Conservation (phyloP, 2,113 vertebrate genomes). For the Melanerpes aurifrons region DNA sequence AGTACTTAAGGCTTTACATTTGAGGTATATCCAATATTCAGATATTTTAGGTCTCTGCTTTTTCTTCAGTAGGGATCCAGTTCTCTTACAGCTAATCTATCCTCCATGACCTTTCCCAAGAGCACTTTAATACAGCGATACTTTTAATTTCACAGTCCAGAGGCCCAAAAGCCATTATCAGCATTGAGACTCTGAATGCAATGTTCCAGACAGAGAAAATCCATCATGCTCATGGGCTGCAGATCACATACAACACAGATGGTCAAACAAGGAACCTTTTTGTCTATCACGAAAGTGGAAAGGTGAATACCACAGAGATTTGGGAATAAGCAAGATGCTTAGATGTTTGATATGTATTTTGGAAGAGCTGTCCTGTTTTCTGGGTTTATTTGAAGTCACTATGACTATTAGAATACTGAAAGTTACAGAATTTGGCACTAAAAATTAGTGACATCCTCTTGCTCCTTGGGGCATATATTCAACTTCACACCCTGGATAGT, state of each 20-base stretch:
- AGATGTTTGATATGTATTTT: neutral
- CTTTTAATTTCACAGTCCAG: constrained; percentile 77
- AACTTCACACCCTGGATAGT: neutral
- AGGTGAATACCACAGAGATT: constrained; percentile 72
- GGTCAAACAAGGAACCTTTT: constrained; percentile 85
- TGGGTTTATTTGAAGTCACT: neutral
- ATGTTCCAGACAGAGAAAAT: constrained; percentile 92
- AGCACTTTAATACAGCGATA: neutral
- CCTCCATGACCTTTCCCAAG: neutral
- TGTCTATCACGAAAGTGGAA: constrained; percentile 86
- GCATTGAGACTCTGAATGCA: constrained; percentile 86
- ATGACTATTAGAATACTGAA: neutral
- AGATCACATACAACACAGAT: constrained; percentile 84
- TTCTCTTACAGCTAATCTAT: neutral
- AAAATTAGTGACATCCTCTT: neutral
- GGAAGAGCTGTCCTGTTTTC: neutral
- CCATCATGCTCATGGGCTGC: constrained; percentile 84
- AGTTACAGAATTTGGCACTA: neutral
- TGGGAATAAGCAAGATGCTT: neutral
- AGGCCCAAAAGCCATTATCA: constrained; percentile 86
- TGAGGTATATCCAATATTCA: neutral
- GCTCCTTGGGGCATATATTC: neutral
- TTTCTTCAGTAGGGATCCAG: neutral
- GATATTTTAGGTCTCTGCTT: neutral
- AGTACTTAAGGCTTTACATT: neutral